These are phyloP conservation scores for Hafferia zeledoni DNA, from an alignment of 2,797 vertebrate species.

Conservation along the genomic window DNA sequence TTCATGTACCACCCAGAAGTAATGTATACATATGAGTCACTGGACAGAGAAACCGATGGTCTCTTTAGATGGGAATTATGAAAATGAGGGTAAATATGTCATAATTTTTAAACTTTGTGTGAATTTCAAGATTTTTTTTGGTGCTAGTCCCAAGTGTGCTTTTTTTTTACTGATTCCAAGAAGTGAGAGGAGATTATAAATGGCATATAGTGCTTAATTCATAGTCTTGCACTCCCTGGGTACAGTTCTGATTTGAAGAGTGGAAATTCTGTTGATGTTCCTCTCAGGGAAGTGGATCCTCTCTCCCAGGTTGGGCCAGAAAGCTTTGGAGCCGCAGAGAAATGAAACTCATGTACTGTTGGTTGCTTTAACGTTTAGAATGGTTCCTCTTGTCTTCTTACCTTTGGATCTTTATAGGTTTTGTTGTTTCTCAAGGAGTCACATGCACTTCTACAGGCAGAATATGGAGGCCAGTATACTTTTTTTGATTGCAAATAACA, in stretches of 20 bases:
- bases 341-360: background rate
- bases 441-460: background rate
- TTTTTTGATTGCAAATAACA: background rate
- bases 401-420: background rate
- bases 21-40: background rate
- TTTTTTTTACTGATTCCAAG: background rate
- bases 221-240: background rate
- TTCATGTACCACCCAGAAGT: background rate
- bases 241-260: background rate
- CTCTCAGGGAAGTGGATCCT: background rate
- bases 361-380: background rate
- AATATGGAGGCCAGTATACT: background rate
- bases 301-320: background rate
- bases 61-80: slow-evolving; percentile 13
- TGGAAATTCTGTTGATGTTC: background rate
- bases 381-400: background rate
- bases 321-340: background rate
- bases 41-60: slow-evolving; percentile 37
- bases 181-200: background rate
- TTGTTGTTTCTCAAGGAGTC: background rate
- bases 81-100: slow-evolving; percentile 45
- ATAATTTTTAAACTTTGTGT: background rate
- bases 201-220: background rate
- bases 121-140: background rate
- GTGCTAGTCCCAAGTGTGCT: background rate